A percentile compares a stretch with the other conserved stretches of the same genome.
These are phyloP conservation scores for Bryconaethiops microstoma DNA, from an alignment of 2,797 vertebrate genomes.

Conservation along the genomic window DNA sequence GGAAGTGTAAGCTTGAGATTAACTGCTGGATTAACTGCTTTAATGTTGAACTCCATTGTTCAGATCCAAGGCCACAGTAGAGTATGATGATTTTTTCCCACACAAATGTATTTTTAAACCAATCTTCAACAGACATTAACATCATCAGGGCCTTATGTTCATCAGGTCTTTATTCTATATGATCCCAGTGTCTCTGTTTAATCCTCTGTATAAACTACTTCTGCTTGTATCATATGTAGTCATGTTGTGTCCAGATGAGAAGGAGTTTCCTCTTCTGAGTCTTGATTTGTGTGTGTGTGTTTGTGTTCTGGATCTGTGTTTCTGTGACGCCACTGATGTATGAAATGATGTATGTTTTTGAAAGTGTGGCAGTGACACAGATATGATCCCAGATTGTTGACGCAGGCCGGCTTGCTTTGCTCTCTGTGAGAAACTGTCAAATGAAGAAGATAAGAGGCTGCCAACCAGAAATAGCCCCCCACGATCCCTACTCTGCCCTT, in stretches of 20 bases:
- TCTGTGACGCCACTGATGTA: too few relatives aligned
- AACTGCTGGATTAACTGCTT: too few relatives aligned
- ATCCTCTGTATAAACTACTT: background rate
- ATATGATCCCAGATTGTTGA: background rate
- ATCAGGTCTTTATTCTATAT: background rate
- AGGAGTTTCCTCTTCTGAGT: background rate
- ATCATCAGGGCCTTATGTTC: too few relatives aligned
- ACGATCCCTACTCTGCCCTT: constrained; percentile 61
- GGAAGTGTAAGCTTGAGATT: background rate
- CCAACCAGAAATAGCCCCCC: constrained; percentile 72
- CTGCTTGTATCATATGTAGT: background rate
- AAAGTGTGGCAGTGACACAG: background rate
- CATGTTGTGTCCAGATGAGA: background rate
- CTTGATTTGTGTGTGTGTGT: background rate
- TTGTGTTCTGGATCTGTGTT: too few relatives aligned
- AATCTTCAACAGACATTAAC: too few relatives aligned
- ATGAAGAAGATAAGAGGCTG: constrained; percentile 70
- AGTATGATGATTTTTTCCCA: background rate
- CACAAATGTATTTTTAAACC: background rate
- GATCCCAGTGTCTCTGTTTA: background rate
- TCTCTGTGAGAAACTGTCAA: constrained; percentile 73
- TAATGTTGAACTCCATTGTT: background rate
- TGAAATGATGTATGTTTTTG: background rate
- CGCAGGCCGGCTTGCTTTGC: constrained; percentile 62
- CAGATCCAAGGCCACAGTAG: background rate